Conservation (phyloP, 2,797 vertebrate genomes). For the Tadarida brasiliensis region DNA sequence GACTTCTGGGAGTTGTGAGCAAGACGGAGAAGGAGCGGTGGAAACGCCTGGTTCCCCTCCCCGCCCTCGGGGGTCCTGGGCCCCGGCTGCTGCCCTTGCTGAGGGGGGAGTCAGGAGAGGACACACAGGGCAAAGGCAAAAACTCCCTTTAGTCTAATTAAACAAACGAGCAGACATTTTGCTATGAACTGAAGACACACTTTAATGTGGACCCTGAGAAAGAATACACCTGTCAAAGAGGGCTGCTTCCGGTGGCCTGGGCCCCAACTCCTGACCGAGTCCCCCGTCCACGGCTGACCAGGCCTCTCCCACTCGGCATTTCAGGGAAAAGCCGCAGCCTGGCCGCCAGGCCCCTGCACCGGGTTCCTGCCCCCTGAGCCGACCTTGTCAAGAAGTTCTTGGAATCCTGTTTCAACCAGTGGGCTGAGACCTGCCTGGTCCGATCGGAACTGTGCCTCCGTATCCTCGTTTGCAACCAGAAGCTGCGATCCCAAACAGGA, state of each 20-base stretch:
- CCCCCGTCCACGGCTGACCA: neutral
- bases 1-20: neutral
- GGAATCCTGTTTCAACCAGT: neutral
- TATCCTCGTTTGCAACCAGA: neutral
- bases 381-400: neutral
- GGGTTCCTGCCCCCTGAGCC: too few relatives aligned
- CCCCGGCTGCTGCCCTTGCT: neutral
- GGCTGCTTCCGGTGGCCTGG: neutral
- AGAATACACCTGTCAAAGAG: neutral
- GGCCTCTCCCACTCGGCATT: neutral
- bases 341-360: too few relatives aligned
- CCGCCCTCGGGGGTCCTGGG: neutral
- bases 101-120: neutral
- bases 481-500: neutral
- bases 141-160: neutral
- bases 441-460: neutral
- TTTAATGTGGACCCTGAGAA: neutral
- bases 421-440: neutral
- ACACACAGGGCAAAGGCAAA: neutral
- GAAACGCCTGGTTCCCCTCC: neutral
- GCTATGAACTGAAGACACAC: fast-evolving
- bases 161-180: neutral
- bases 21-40: neutral
- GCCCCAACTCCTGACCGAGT: neutral
- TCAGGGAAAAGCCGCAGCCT: neutral